Conservation (phyloP, 2,797 vertebrate species). For the Meda fulgida region DNA sequence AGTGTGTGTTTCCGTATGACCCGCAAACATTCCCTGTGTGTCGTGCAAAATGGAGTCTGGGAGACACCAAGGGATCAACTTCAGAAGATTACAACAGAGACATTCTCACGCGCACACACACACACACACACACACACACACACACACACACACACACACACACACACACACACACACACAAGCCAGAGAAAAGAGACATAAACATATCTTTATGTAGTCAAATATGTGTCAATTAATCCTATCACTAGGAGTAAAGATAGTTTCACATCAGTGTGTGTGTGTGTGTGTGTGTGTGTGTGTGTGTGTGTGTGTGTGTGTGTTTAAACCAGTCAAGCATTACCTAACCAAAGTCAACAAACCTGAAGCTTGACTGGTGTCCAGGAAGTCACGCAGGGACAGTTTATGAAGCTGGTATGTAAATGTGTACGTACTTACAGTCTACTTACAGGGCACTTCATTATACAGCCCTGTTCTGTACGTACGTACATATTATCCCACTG, state of each 20-base stretch:
- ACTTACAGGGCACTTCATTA: background rate
- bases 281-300: background rate
- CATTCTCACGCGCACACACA: slow-evolving; percentile 71
- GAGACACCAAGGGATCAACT: slow-evolving; percentile 76
- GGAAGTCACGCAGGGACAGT: background rate
- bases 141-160: slow-evolving; percentile 25
- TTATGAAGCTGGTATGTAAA: background rate
- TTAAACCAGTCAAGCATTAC: background rate
- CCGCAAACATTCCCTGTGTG: slow-evolving; percentile 70
- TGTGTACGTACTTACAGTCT: background rate
- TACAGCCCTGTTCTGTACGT: background rate
- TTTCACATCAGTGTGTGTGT: background rate
- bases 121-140: slow-evolving; percentile 58
- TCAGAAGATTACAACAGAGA: slow-evolving; percentile 78
- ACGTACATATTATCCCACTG: too few relatives aligned
- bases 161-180: slow-evolving; percentile 15
- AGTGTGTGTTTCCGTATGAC: background rate
- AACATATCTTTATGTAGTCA: background rate
- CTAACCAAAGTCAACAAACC: slow-evolving; percentile 39
- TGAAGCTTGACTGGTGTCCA: slow-evolving; percentile 53
- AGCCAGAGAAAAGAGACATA: background rate
- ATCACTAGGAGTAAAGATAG: background rate
- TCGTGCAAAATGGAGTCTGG: slow-evolving; percentile 73
- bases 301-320: background rate
- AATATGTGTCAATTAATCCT: background rate